Conservation (phyloP, 2,888 invertebrate genomes). For the Ophion obscuratus region DNA sequence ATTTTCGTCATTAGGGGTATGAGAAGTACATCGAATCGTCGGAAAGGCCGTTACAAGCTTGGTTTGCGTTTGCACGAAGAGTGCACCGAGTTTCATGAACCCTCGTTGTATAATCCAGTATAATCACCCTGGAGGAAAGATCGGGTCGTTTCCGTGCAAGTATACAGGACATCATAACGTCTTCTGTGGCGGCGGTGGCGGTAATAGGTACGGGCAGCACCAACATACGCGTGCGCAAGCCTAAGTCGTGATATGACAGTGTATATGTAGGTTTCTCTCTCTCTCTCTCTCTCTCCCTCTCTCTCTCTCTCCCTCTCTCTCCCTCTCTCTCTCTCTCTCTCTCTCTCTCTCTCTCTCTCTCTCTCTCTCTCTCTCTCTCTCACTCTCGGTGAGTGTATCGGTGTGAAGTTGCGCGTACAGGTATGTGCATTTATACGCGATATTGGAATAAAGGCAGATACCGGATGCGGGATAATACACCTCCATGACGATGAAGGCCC, state of each 20-base stretch:
- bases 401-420: constrained; percentile 10
- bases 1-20: background rate
- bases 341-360: background rate
- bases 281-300: background rate
- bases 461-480: constrained; percentile 61
- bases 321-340: background rate
- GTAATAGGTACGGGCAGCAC: constrained; percentile 44
- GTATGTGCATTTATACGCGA: constrained; percentile 15
- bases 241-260: constrained; percentile 26
- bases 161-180: constrained; percentile 48
- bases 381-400: background rate
- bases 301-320: background rate
- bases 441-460: constrained; percentile 47
- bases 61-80: background rate
- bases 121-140: constrained; percentile 43
- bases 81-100: constrained; percentile 39
- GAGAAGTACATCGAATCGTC: background rate
- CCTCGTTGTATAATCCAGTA: constrained; percentile 43
- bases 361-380: background rate
- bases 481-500: constrained; percentile 43
- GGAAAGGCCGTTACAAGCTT: background rate
- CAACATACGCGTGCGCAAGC: constrained; percentile 29
- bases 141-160: constrained; percentile 48
- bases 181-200: constrained; percentile 39
- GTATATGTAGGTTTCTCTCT: constrained; percentile 9